Evolutionary conservation across 2,888 invertebrate species (phyloP).

Genomic region (Sialis lutaria): DNA sequence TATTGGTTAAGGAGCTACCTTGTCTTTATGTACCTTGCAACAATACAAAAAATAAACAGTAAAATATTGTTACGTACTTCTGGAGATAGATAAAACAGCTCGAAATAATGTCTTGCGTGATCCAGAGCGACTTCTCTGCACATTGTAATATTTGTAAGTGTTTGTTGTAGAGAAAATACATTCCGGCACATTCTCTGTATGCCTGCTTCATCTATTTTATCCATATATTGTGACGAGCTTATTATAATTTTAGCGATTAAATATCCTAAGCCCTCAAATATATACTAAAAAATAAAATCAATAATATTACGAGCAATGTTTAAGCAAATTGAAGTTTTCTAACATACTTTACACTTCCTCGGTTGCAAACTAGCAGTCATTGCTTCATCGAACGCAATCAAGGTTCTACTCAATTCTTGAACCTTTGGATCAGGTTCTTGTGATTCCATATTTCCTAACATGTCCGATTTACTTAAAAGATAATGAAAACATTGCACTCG

Average conservation of each 20-base stretch:
- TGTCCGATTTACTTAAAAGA: conserved; percentile 32
- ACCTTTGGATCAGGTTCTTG: conserved; percentile 63
- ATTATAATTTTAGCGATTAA: conserved; percentile 64
- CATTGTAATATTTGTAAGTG: conserved; percentile 68
- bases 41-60: conserved; percentile 2
- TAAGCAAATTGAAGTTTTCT: conserved; percentile 7
- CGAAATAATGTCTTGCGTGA: conserved; percentile 76
- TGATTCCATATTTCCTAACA: conserved; percentile 41
- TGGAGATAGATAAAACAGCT: conserved; percentile 64
- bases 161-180: conserved; percentile 70
- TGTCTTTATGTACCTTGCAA: background rate
- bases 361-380: conserved; percentile 58
- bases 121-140: conserved; percentile 70
- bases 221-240: conserved; percentile 61
- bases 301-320: background rate
- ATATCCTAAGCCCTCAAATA: conserved; percentile 75
- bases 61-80: conserved; percentile 38
- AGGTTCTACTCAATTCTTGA: conserved; percentile 57
- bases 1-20: background rate
- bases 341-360: conserved; percentile 53
- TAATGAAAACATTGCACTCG: conserved; percentile 94
- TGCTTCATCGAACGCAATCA: conserved; percentile 61
- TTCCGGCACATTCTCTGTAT: conserved; percentile 76
- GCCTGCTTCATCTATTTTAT: conserved; percentile 61
- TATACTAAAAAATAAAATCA: conserved; percentile 42